These are phyloP conservation scores for Schizopygopsis pylzovi DNA, from an alignment of 2,797 vertebrate species.

Conservation along the genomic window DNA sequence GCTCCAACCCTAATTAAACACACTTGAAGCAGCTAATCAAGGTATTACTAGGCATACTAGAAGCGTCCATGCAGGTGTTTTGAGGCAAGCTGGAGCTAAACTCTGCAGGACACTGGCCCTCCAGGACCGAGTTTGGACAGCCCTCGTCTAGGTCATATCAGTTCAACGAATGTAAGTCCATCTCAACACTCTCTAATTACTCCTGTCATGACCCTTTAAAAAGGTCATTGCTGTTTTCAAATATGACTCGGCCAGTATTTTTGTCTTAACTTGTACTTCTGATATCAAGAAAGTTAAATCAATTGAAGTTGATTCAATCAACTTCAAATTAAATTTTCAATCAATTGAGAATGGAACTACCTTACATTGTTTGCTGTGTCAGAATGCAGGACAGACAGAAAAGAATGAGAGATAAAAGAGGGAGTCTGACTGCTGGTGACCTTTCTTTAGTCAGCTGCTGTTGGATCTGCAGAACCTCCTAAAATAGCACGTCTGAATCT, in stretches of 20 bases:
- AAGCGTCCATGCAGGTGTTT: too few relatives aligned
- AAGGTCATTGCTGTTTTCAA: conserved; percentile 22
- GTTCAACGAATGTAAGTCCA: neutral
- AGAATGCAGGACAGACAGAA: conserved; percentile 11
- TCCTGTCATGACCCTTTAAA: neutral
- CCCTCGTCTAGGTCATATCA: neutral
- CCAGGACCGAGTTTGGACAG: too few relatives aligned
- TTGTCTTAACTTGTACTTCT: neutral
- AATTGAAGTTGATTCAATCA: too few relatives aligned
- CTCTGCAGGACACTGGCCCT: too few relatives aligned
- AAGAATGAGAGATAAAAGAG: conserved; percentile 11
- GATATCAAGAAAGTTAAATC: neutral
- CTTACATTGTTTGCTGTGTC: conserved; percentile 9
- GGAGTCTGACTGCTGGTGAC: conserved; percentile 35
- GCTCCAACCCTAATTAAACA: too few relatives aligned
- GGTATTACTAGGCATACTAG: too few relatives aligned
- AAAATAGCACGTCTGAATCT: conserved; percentile 65
- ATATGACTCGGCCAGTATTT: neutral
- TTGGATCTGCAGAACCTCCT: too few relatives aligned
- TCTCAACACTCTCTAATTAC: conserved; percentile 25
- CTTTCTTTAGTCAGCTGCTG: too few relatives aligned
- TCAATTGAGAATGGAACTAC: too few relatives aligned
- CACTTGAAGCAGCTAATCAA: too few relatives aligned
- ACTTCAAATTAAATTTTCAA: too few relatives aligned
- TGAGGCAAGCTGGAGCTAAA: too few relatives aligned